Conservation (phyloP, 1,140 invertebrate genomes). For the Drosophila nikananu region DNA sequence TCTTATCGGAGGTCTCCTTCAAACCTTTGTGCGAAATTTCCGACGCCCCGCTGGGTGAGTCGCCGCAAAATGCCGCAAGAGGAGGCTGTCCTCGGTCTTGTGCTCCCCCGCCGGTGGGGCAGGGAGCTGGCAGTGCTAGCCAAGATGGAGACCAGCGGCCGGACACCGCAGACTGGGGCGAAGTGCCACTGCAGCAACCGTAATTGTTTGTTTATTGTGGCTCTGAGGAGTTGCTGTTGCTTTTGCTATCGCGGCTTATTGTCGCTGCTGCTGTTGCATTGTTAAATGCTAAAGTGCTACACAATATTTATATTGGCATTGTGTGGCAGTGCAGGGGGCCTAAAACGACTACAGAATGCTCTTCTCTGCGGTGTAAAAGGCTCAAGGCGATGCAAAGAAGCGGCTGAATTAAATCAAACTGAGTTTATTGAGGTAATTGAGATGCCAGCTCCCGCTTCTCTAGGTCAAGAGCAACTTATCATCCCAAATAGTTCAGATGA, state of each 20-base stretch:
- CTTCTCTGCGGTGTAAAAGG: neutral
- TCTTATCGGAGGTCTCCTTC: slow-evolving; percentile 51
- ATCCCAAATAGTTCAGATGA: too few relatives aligned
- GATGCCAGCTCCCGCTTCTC: too few relatives aligned
- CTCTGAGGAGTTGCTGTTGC: slow-evolving; percentile 35
- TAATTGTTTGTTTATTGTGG: slow-evolving; percentile 84
- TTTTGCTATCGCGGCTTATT: slow-evolving; percentile 50
- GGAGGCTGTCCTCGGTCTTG: slow-evolving; percentile 14
- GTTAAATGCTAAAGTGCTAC: slow-evolving; percentile 75
- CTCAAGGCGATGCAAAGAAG: too few relatives aligned
- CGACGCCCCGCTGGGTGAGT: slow-evolving; percentile 66
- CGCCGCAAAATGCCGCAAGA: slow-evolving; percentile 72
- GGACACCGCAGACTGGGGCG: neutral
- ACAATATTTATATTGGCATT: slow-evolving; percentile 73
- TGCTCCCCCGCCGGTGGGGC: slow-evolving; percentile 26
- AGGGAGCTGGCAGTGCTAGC: slow-evolving; percentile 17
- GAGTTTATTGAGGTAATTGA: too few relatives aligned
- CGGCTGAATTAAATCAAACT: too few relatives aligned
- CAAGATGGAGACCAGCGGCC: slow-evolving; percentile 35
- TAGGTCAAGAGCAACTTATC: too few relatives aligned
- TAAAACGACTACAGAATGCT: slow-evolving; percentile 11
- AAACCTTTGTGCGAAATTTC: slow-evolving; percentile 68
- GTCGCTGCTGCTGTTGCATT: slow-evolving; percentile 51
- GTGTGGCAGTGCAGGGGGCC: slow-evolving; percentile 3
- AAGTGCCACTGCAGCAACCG: slow-evolving; percentile 51